Evolutionary conservation across 2,888 invertebrate genomes (phyloP).

Genomic region (Dynastes maya): DNA sequence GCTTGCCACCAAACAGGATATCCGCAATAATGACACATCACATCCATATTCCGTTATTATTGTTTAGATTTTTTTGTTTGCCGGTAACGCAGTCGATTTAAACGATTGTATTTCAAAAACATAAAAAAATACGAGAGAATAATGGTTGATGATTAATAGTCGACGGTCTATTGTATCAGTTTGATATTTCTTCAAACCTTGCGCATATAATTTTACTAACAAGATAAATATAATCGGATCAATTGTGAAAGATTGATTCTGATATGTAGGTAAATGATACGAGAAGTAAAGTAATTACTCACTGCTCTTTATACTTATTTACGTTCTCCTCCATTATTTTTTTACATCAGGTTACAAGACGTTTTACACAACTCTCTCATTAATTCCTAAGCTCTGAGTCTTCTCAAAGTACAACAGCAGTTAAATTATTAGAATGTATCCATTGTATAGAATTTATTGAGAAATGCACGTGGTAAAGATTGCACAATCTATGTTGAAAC

Average conservation of each 20-base stretch:
- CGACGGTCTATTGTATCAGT: constrained; percentile 1
- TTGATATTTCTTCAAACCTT: neutral
- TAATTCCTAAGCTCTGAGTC: too few species aligned
- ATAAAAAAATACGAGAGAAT: constrained; percentile 8
- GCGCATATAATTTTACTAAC: constrained; percentile 19
- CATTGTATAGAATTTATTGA: too few species aligned
- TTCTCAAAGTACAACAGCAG: too few species aligned
- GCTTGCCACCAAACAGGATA: constrained; percentile 34
- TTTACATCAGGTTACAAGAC: too few species aligned
- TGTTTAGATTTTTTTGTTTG: constrained; percentile 26
- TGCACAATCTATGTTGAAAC: too few species aligned
- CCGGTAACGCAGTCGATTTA: constrained; percentile 9
- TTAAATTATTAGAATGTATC: too few species aligned
- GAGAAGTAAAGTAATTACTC: neutral
- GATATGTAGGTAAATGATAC: constrained; percentile 29
- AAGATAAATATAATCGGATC: constrained; percentile 7
- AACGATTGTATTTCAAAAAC: constrained; percentile 12
- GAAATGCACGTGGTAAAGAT: too few species aligned
- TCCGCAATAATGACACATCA: constrained; percentile 41
- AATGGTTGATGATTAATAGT: constrained; percentile 24
- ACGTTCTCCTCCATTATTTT: too few species aligned
- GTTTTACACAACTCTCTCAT: too few species aligned
- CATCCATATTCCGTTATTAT: constrained; percentile 35
- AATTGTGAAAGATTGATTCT: constrained; percentile 7
- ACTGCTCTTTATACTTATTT: neutral